Evolutionary conservation across 2,113 vertebrate genomes (phyloP), one percentile per base, ranked within the genome.

Genomic region (Epinephelus moara): DNA sequence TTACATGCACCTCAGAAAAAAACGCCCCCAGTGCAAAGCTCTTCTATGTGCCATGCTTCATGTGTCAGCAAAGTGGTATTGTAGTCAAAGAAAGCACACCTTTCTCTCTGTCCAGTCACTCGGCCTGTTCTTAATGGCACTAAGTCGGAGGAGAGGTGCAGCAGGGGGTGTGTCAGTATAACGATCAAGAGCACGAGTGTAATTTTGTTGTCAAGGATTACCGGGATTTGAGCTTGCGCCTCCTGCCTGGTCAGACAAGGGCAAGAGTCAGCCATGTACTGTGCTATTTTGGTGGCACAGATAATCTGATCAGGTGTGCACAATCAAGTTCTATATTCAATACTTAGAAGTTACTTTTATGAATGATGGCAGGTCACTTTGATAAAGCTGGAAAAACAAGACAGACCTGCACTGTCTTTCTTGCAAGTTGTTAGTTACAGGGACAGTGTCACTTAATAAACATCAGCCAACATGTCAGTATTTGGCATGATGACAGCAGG

Each of bases 191-290:
- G 49, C 55, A n/a, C 68, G 55, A 75, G 81, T 75, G 63, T 85
- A 80, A 89, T 82, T 85, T 89, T 70, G 52, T 60, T 61, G 80
- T 78, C 74, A 74, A 82, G 89, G 89, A 91, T 91, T 93, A 91
- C 55, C 1, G 13, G 90, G 92, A 87, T 91, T 88, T 87, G 79
- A 14, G 4, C 57, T 59, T 81, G 33, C 7, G 50, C 70, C 42
- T 81, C 70, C 88, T 80, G 53, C 68, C 64, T 69, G 72, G 57
- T 83, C 64, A 23, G 55, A 72, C 71, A 80, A 87, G 80, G 82
- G 63, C 60, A 78, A 67, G 76, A 82, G 89, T 82, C 80, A 83
- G 19, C 73, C 60, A 81, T 55, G 78, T 62, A 4, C 70, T 45
- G 30, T 27, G 70, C 70, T 89, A 93, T 89, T 88, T 84, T 62